phyloP scores from a whole-genome alignment of 2,797 vertebrate species.

The Takifugu ocellatus region DNA sequence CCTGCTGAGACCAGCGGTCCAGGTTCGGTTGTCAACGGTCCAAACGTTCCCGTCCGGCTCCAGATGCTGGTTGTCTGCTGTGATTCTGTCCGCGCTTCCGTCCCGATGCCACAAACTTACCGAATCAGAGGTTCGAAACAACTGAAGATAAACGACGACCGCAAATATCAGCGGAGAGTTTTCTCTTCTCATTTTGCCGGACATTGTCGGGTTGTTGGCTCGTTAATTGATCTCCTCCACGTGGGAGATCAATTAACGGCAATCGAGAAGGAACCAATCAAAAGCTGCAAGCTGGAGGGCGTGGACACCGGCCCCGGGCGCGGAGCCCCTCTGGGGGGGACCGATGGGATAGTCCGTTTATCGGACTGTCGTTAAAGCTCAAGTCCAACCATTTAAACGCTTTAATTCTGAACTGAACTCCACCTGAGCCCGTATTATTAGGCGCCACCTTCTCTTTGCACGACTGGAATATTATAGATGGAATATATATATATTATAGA shows the following conservation, averaged over 20 bases:
- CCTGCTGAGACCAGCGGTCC: conserved; percentile 23
- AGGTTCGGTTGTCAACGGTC: neutral
- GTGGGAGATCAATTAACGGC: conserved; percentile 42
- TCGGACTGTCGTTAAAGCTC: too few species aligned
- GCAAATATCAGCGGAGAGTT: conserved; percentile 35
- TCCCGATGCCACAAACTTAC: conserved; percentile 23
- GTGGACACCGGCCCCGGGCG: too few species aligned
- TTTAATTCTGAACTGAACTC: too few species aligned
- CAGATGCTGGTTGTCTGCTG: neutral
- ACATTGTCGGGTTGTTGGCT: conserved; percentile 53
- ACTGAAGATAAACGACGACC: conserved; percentile 7
- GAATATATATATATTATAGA: too few species aligned
- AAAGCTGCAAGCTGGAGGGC: too few species aligned
- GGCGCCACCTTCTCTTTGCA: too few species aligned
- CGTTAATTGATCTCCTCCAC: conserved; percentile 14
- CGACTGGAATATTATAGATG: too few species aligned
- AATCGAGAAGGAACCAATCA: conserved; percentile 39
- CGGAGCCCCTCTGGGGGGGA: too few species aligned
- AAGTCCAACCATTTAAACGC: too few species aligned
- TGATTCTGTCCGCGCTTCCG: neutral
- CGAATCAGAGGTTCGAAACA: conserved; percentile 19
- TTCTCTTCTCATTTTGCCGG: conserved; percentile 39
- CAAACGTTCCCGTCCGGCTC: neutral
- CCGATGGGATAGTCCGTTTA: too few species aligned
- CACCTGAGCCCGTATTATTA: too few species aligned